Evolutionary conservation across 2,113 vertebrate species (phyloP).

Genomic region (Alouatta palliata): DNA sequence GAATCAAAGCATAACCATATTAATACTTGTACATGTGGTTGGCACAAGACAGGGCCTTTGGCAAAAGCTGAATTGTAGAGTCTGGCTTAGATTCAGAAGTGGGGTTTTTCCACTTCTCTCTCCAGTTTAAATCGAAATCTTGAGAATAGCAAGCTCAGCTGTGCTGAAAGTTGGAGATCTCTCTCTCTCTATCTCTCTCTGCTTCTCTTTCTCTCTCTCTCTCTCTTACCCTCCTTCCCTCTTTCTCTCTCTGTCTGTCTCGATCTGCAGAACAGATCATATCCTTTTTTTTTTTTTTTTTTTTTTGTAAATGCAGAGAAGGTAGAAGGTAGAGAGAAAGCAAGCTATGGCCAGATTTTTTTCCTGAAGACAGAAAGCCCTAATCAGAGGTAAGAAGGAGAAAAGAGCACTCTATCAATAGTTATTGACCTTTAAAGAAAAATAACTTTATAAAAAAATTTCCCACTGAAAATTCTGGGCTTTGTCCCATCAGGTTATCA

Average conservation of each 20-base stretch:
- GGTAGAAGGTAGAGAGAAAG: neutral
- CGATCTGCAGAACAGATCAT: neutral
- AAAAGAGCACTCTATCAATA: neutral
- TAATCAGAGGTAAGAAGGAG: neutral
- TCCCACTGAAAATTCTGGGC: neutral
- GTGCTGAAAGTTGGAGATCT: neutral
- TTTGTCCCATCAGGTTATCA: neutral
- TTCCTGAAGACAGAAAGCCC: neutral
- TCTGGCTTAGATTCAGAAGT: conserved; percentile 30
- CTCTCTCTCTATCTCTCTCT: neutral
- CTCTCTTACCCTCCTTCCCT: neutral
- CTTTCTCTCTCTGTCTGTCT: neutral
- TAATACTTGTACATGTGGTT: neutral
- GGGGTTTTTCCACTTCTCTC: neutral
- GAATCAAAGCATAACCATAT: neutral
- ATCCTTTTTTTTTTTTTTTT: neutral
- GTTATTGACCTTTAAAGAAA: neutral
- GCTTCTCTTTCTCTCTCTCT: neutral
- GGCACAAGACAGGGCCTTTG: neutral
- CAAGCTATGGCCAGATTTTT: neutral
- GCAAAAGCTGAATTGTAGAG: neutral
- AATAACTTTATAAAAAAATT: neutral
- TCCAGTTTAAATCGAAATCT: neutral
- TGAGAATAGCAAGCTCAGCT: neutral
- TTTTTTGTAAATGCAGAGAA: neutral